phyloP scores from a whole-genome alignment of 2,888 invertebrate genomes.

The Erynnis tages region DNA sequence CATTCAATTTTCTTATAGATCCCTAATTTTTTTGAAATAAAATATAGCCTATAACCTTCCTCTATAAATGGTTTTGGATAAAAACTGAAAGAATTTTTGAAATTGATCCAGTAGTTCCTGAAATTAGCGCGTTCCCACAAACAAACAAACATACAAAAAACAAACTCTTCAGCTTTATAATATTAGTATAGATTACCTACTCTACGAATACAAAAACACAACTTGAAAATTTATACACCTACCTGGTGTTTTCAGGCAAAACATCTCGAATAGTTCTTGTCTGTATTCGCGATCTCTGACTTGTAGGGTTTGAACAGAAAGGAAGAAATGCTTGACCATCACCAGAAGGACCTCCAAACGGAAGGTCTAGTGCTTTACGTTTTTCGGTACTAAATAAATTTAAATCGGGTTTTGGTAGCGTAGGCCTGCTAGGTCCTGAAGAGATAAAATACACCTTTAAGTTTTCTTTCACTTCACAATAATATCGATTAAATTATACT shows the following conservation, averaged over 20 bases:
- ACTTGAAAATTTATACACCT: too few species aligned
- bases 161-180: too few species aligned
- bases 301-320: conserved; percentile 56
- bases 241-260: conserved; percentile 71
- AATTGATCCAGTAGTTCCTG: too few species aligned
- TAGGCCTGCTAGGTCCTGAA: conserved; percentile 72
- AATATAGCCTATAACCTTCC: too few species aligned
- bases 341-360: conserved; percentile 72
- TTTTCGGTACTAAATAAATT: conserved; percentile 76
- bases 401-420: conserved; percentile 70
- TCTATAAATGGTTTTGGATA: too few species aligned
- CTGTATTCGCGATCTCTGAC: conserved; percentile 59
- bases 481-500: background rate
- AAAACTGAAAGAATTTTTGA: too few species aligned
- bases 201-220: too few species aligned
- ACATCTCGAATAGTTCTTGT: conserved; percentile 74
- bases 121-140: too few species aligned
- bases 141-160: too few species aligned
- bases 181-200: too few species aligned
- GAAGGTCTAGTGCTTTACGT: conserved; percentile 82
- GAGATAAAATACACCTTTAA: conserved; percentile 20
- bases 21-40: too few species aligned
- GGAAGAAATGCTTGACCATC: conserved; percentile 78
- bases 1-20: too few species aligned
- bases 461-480: background rate